Evolutionary conservation across 2,113 vertebrate genomes (phyloP).

Genomic region (Apteryx mantelli): DNA sequence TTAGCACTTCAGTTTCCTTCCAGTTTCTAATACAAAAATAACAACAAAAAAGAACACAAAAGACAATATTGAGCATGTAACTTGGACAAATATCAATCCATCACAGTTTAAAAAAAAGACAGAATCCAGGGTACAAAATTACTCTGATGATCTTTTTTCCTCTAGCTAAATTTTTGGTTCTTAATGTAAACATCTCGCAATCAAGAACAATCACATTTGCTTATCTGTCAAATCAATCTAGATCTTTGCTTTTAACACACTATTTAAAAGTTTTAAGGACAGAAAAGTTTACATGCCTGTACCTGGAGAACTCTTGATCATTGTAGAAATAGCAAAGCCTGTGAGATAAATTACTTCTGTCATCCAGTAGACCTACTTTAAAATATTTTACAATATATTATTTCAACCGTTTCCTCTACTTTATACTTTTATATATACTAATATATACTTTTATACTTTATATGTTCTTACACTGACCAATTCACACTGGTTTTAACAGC

Average conservation of each 20-base stretch:
- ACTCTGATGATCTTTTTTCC: background rate
- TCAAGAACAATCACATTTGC: background rate
- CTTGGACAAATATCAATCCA: background rate
- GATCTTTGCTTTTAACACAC: background rate
- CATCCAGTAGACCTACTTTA: background rate
- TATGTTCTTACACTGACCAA: background rate
- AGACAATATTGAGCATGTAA: background rate
- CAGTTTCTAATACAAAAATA: conserved; percentile 35
- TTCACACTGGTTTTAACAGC: background rate
- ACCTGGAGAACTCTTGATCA: background rate
- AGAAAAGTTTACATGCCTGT: background rate
- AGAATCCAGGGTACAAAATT: background rate
- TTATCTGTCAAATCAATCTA: background rate
- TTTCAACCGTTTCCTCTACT: background rate
- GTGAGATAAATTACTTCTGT: background rate
- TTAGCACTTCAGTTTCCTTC: background rate
- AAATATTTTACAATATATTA: background rate
- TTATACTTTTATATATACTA: background rate
- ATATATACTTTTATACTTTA: too few relatives aligned
- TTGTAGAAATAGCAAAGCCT: background rate
- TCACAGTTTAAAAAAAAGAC: background rate
- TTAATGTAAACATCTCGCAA: background rate
- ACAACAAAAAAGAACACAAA: background rate
- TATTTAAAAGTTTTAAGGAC: background rate
- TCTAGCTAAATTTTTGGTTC: background rate